These are phyloP conservation scores for Antheraea mylitta DNA, from an alignment of 1,140 invertebrate genomes.

Conservation along the genomic window DNA sequence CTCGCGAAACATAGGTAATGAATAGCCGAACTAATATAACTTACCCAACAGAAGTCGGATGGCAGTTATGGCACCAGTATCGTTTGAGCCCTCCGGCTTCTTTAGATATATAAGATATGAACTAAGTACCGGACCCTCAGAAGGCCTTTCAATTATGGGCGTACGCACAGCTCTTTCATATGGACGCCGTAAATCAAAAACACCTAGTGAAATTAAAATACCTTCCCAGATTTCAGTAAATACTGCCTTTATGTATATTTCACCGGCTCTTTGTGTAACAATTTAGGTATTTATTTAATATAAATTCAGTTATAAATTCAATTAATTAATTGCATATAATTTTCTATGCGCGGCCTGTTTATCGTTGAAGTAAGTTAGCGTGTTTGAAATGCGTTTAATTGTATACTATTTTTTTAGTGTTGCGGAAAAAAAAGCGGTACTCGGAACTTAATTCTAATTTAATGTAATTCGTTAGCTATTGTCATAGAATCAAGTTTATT, in stretches of 20 bases:
- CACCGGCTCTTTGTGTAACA: conserved; percentile 16
- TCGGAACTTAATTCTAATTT: conserved; percentile 34
- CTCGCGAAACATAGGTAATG: conserved; percentile 27
- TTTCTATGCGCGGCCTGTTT: conserved; percentile 21
- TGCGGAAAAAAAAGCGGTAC: too few relatives aligned
- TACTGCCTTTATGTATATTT: conserved; percentile 27
- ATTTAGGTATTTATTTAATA: conserved; percentile 28
- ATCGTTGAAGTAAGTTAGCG: conserved; percentile 27
- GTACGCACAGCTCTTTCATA: conserved; percentile 42
- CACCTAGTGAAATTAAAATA: conserved; percentile 42
- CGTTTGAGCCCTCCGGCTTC: conserved; percentile 17
- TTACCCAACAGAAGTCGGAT: conserved; percentile 28
- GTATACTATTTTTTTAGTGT: too few relatives aligned
- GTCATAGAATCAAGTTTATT: conserved; percentile 2
- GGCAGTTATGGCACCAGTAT: conserved; percentile 24
- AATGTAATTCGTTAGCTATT: conserved; percentile 8
- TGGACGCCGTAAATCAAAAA: conserved; percentile 42
- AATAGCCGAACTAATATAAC: conserved; percentile 43
- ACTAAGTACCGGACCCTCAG: conserved; percentile 17
- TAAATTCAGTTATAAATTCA: conserved; percentile 31
- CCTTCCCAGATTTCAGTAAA: conserved; percentile 27
- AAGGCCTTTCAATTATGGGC: conserved; percentile 19
- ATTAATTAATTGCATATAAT: conserved; percentile 28
- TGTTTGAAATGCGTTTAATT: neutral
- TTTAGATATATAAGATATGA: conserved; percentile 5